Percentiles rank a stretch among this genome's conserved stretches.
Evolutionary conservation across 2,113 vertebrate species (phyloP).

Genomic region (Aramus guarauna): DNA sequence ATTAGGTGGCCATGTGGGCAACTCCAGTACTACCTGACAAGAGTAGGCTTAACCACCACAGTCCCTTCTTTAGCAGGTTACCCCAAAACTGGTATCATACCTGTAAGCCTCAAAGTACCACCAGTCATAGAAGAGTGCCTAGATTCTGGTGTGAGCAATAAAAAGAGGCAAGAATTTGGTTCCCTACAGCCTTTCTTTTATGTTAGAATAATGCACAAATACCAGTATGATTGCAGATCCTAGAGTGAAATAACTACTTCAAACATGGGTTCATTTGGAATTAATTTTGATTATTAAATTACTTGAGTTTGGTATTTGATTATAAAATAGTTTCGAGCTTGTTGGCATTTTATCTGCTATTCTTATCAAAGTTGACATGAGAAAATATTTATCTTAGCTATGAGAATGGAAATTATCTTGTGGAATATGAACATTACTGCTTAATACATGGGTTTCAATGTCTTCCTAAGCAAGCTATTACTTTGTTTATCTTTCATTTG

Average conservation of each 20-base stretch:
- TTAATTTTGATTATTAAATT: not conserved
- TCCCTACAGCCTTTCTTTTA: not conserved
- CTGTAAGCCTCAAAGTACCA: not conserved
- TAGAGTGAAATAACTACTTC: not conserved
- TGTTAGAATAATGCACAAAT: not conserved
- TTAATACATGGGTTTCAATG: not conserved
- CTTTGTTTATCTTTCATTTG: slow-evolving; percentile 15
- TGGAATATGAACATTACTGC: slow-evolving; percentile 1
- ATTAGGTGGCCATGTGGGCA: rapidly evolving
- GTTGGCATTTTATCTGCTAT: not conserved
- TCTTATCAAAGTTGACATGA: not conserved
- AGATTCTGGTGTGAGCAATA: not conserved
- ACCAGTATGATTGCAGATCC: not conserved
- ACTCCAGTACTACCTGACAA: not conserved
- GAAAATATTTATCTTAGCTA: slow-evolving; percentile 5
- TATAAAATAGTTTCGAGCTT: not conserved
- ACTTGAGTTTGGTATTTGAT: not conserved
- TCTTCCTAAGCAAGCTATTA: not conserved
- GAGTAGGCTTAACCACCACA: rapidly evolving
- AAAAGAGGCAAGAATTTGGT: not conserved
- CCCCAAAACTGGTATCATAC: not conserved
- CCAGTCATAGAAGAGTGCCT: not conserved
- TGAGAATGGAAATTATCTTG: slow-evolving; percentile 20
- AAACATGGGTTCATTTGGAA: not conserved
- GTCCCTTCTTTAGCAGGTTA: not conserved